Base-by-base conservation (phyloP, 2,888 invertebrate species). In the Andrena camellia region DNA sequence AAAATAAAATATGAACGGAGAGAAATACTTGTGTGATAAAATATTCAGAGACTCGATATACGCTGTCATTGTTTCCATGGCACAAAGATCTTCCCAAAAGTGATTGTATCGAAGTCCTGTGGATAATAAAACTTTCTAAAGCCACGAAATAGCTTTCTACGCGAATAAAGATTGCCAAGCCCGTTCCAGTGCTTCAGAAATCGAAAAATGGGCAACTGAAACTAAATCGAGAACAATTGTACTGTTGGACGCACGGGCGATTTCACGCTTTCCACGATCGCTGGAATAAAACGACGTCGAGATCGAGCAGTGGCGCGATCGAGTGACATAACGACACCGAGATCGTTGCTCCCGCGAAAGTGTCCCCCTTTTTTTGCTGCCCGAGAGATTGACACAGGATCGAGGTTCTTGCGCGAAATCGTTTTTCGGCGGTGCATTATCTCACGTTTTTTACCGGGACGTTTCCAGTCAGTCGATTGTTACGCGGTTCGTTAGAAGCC, bases 211-310 rank as follows among this genome's bases (percentile, higher is more conserved):
- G 10, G 31, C 29, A 60, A 72, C 59, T 63, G 54, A 77, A 72
- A 76, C 63, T 66, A 68, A 74, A 69, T 31, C 63, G 74, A 26
- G 35, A 26, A 66, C 80, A 78, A 88, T 67, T 54, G 64, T 69
- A 68, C 75, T 59, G 67, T 76, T 60, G 13, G 74, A 59, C 76
- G 59, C 78, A 78, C 76, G 73, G 86, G 63, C 66, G 85, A 82
- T 80, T 81, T 81, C 69, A 68, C 84, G 76, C 83, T 88, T 89
- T 88, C 85, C 76, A 87, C 74, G 68, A 72, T 80, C 67, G 60
- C 26, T 17, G 52, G 13, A 72, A 48, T 20, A 64, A 70, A 69
- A 78, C 71, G 67, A 59, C 48, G 29, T 35, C 17, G 57, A 54
- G 66, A 87, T 60, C 71, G 42, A 64, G 50, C 62, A 69, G 2